A percentile compares a stretch with the other conserved stretches of the same genome.
Evolutionary conservation across 2,113 vertebrate genomes (phyloP).

Genomic region (Halcyon senegalensis): DNA sequence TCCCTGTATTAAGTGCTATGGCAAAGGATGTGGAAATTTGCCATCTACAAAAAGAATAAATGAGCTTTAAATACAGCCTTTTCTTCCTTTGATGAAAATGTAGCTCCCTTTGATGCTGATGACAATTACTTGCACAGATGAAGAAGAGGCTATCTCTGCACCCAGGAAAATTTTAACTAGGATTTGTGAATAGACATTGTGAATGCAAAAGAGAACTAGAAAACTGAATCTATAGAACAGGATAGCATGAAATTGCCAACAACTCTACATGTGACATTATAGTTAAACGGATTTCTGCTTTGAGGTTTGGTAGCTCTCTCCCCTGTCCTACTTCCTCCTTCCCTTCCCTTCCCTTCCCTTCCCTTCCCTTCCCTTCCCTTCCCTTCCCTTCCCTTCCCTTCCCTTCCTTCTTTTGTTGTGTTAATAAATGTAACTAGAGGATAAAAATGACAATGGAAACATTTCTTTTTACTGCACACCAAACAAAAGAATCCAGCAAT

Average conservation of each 20-base stretch:
- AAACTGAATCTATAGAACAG: background rate
- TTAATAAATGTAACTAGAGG: too few relatives aligned
- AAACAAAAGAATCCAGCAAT: too few relatives aligned
- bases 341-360: too few relatives aligned
- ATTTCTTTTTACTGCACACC: too few relatives aligned
- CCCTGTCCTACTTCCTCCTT: too few relatives aligned
- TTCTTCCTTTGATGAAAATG: background rate
- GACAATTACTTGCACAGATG: background rate
- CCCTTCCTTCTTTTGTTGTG: too few relatives aligned
- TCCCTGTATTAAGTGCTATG: background rate
- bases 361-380: too few relatives aligned
- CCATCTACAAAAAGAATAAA: background rate
- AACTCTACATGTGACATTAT: background rate
- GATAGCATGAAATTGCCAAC: background rate
- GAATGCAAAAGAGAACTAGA: background rate
- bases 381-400: too few relatives aligned
- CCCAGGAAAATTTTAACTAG: background rate
- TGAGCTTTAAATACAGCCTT: background rate
- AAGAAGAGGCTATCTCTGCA: background rate
- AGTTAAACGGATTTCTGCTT: background rate
- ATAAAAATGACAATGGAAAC: too few relatives aligned
- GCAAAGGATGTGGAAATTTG: background rate
- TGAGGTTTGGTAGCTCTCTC: fast-evolving
- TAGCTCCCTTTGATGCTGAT: background rate
- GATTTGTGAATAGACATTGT: background rate